Base-by-base conservation (phyloP, 2,797 vertebrate genomes). In the Clamator glandarius region DNA sequence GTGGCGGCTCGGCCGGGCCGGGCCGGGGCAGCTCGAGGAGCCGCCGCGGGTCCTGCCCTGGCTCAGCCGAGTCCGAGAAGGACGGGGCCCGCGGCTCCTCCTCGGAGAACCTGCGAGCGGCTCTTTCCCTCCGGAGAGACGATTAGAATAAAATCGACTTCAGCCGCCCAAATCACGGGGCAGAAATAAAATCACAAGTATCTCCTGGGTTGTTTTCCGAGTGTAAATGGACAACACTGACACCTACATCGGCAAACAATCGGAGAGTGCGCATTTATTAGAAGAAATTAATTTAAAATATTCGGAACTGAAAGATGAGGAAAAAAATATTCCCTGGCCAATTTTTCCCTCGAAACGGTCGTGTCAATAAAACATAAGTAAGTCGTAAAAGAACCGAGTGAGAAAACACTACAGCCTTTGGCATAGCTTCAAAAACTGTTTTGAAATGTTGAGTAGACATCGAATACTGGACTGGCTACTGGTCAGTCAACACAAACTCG, bases 401-500 rank as follows among this genome's bases (percentile, higher is more conserved):
- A 74, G 61, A 89, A 84, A 89, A 59, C 77, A 48, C 57, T 95
- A 72, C 57, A 72, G 61, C 16, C 33, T 21, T 19, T 84, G 89
- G 35, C 89, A 68, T 16, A 23, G 18, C 42, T 80, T 95, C 63
- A 77, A 74, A 87, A 83, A 58, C 31, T 68, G 15, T 83, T 92
- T 91, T 52, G 58, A 80, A 82, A 72, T 44, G 12, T 66, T 79
- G 75, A 87, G 58, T 39, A 70, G 75, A 35, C 46, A 70, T 26
- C 77, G 68, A 83, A 67, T 46, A 66, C 13, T 87, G 64, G 39
- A 80, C 52, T 67, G 48, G 54, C 23, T 68, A 61, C 54, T 72
- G 54, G 28, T 82, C 41, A 11, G 46, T 94, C 96, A 84, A 86
- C 92, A 92, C 61, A 95, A 96, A 96, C 75, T 41, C n/a, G 62